Conservation (phyloP, 2,888 invertebrate genomes). For the Macaria notata region DNA sequence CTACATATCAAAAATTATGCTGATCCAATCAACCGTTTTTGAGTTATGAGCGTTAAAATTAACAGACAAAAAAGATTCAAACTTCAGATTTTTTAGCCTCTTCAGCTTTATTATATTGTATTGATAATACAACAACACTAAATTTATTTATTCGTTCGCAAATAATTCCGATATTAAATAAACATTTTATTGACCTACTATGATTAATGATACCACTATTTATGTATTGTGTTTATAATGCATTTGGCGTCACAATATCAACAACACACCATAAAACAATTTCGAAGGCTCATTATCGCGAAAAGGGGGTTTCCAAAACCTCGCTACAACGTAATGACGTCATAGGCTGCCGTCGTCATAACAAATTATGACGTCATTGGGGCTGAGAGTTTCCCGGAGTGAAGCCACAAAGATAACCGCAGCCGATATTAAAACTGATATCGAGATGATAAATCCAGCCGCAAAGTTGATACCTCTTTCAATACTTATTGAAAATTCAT, state of each 20-base stretch:
- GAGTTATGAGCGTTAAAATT: no score
- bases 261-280: slow-evolving; percentile 4
- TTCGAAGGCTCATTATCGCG: slow-evolving; percentile 2
- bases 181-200: no score
- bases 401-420: slow-evolving; percentile 30
- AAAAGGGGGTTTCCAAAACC: slow-evolving; percentile 13
- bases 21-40: no score
- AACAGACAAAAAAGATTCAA: no score
- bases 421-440: slow-evolving; percentile 32
- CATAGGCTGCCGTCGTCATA: slow-evolving; percentile 28
- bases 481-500: slow-evolving; percentile 22
- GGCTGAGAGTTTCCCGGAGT: slow-evolving; percentile 41
- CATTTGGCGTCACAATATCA: not conserved
- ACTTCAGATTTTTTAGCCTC: no score
- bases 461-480: slow-evolving; percentile 19
- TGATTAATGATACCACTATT: no score
- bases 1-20: no score
- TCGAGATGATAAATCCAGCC: slow-evolving; percentile 24
- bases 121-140: no score
- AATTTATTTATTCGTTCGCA: no score
- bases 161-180: no score
- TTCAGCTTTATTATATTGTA: no score
- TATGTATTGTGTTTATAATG: not conserved
- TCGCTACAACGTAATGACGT: slow-evolving; percentile 31
- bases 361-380: slow-evolving; percentile 34